Base-by-base conservation (phyloP, 1,140 invertebrate genomes). In the Olivierus martensii region DNA sequence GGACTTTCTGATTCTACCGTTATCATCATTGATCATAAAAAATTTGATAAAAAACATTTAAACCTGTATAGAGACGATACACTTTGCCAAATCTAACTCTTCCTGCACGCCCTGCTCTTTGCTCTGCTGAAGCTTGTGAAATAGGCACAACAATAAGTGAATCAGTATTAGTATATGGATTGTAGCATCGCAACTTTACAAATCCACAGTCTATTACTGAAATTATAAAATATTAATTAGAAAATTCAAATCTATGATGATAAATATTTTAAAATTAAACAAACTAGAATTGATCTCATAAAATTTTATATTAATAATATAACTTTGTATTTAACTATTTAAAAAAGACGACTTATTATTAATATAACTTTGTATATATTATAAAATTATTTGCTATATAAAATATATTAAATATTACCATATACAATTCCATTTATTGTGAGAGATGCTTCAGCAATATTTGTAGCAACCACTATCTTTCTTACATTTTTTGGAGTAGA, bases 381-480 rank as follows among this genome's bases (percentile, higher is more conserved):
- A n/a, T n/a, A n/a, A n/a, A n/a, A n/a, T n/a, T n/a, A n/a, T n/a
- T n/a, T n/a, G n/a, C n/a, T n/a, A n/a, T n/a, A n/a, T n/a, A n/a
- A n/a, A n/a, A n/a, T n/a, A n/a, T n/a, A n/a, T n/a, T n/a, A n/a
- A n/a, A n/a, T 9, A 28, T 72, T 65, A 85, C 82, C 84, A 68
- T 92, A 94, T 55, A 84, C 79, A 60, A 99, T 85, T 38, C 92
- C 91, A 46, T 81, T 80, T 55, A 90, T 85, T 7, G 86, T 90
- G 19, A 99, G 79, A 5, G 92, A 97, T 0, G 94, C 91, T 73
- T 99, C 95, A 0, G 94, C 94, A 51, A 99, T 90, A 67, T 99
- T 99, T 3, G 95, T 99, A 0, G 94, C 86, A 15, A 98, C 74
- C 0, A 99, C 79, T 28, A 98, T 80, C 73, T 99, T 99, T 35